Conservation (phyloP, 2,113 vertebrate species). For the Mirza zaza region DNA sequence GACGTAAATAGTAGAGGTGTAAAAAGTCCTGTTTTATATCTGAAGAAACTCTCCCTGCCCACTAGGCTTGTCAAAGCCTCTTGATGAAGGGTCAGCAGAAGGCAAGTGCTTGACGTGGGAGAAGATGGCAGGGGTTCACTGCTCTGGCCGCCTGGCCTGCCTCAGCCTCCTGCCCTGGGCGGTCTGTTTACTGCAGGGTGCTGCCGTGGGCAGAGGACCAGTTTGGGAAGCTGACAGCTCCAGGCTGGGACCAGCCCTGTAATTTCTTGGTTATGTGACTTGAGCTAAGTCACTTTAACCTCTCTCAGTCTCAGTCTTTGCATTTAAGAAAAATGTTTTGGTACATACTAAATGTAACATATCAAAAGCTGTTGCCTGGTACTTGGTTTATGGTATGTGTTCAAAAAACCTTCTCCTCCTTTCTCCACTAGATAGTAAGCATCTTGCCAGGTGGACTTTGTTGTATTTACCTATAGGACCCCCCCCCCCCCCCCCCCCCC, state of each 20-base stretch:
- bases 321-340: background rate
- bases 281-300: background rate
- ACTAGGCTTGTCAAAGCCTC: background rate
- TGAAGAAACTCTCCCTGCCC: background rate
- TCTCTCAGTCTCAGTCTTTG: background rate
- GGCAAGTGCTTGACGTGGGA: background rate
- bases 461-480: background rate
- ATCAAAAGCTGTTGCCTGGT: background rate
- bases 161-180: background rate
- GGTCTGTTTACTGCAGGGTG: background rate
- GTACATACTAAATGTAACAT: background rate
- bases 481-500: too few species aligned
- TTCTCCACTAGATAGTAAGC: background rate
- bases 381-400: background rate
- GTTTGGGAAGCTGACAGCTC: background rate
- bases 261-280: background rate
- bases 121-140: background rate
- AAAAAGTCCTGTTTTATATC: slow-evolving; percentile 32
- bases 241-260: background rate
- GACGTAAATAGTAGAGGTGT: background rate
- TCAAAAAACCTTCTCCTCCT: background rate
- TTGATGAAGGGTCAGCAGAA: slow-evolving; percentile 44
- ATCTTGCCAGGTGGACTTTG: background rate
- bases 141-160: background rate
- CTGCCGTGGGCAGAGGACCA: background rate